Evolutionary conservation across 1,140 invertebrate genomes (phyloP).

Genomic region (Ceratosolen fusciceps): DNA sequence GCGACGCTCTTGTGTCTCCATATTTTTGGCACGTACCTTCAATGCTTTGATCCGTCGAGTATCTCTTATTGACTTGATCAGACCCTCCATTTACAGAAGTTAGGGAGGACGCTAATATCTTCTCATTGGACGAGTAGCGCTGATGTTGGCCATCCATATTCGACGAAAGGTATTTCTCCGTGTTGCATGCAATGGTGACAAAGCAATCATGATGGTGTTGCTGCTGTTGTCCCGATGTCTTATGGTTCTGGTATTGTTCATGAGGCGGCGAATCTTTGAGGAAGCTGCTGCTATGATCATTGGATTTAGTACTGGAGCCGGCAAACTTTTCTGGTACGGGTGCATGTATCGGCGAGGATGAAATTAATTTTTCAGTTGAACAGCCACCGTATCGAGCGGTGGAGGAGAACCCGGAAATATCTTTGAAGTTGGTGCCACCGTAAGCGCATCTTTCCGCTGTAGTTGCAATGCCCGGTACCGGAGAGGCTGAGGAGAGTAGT

Average conservation of each 20-base stretch:
- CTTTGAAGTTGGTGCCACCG: conserved; percentile 50
- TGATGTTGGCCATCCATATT: conserved; percentile 64
- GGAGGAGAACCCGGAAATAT: conserved; percentile 47
- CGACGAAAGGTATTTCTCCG: conserved; percentile 63
- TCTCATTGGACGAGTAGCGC: conserved; percentile 64
- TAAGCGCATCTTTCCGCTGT: conserved; percentile 20
- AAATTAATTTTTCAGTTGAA: conserved; percentile 61
- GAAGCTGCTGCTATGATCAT: conserved; percentile 50
- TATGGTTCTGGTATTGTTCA: conserved; percentile 59
- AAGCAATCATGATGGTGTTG: conserved; percentile 60
- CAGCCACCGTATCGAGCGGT: conserved; percentile 42
- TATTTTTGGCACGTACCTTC: conserved; percentile 64
- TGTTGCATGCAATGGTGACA: conserved; percentile 53
- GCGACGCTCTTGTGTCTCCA: conserved; percentile 58
- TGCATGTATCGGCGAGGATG: conserved; percentile 64
- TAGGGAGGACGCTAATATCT: conserved; percentile 48
- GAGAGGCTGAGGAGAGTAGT: conserved; percentile 62
- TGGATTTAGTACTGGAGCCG: conserved; percentile 45
- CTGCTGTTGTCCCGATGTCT: conserved; percentile 45
- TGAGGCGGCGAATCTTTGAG: conserved; percentile 60
- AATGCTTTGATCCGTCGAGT: conserved; percentile 56
- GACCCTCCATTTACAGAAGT: not conserved
- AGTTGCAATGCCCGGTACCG: conserved; percentile 56
- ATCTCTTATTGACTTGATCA: conserved; percentile 44
- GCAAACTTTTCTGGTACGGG: conserved; percentile 66